phyloP scores from a whole-genome alignment of 2,888 invertebrate genomes.

The Ditula angustiorana region DNA sequence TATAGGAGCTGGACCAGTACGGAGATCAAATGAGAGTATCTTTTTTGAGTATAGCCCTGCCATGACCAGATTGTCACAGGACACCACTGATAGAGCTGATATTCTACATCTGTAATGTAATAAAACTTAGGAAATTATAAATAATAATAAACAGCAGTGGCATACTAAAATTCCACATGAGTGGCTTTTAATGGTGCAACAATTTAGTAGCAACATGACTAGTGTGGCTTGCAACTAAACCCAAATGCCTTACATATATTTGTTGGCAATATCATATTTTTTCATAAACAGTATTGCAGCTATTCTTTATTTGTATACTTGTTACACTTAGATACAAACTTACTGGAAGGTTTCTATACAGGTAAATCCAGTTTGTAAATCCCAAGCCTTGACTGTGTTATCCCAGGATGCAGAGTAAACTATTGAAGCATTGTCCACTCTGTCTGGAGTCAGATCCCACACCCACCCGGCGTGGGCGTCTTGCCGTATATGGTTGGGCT shows the following conservation, averaged over 20 bases:
- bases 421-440: constrained; percentile 66
- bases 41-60: constrained; percentile 84
- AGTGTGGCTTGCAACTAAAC: too few relatives aligned
- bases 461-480: constrained; percentile 88
- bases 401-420: constrained; percentile 88
- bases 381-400: constrained; percentile 86
- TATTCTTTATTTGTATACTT: not conserved
- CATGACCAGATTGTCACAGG: constrained; percentile 75
- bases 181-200: too few relatives aligned
- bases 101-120: constrained; percentile 74
- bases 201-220: too few relatives aligned
- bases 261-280: too few relatives aligned
- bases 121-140: not conserved
- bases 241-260: too few relatives aligned
- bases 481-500: constrained; percentile 64
- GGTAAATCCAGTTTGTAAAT: constrained; percentile 70
- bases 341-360: constrained; percentile 79
- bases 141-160: not conserved
- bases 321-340: constrained; percentile 43
- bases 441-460: constrained; percentile 84
- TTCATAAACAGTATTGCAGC: not conserved
- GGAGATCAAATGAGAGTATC: constrained; percentile 82
- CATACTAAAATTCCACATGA: too few relatives aligned
- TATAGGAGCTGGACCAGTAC: constrained; percentile 70
- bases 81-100: constrained; percentile 82